phyloP scores from a whole-genome alignment of 2,888 invertebrate species.

The Brachypalpus laphriformis region DNA sequence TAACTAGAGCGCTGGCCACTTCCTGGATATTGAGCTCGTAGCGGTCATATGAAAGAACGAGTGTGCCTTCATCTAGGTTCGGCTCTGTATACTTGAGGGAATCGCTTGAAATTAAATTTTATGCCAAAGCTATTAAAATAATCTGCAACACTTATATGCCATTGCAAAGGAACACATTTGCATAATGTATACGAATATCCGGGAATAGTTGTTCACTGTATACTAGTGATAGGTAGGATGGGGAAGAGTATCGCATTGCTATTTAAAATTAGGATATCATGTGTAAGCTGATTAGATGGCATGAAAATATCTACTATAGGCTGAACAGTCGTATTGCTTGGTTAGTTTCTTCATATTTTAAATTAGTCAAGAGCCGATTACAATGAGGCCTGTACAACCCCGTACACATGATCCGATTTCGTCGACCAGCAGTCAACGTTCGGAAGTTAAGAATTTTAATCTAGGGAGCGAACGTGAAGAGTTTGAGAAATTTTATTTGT shows the following conservation, averaged over 20 bases:
- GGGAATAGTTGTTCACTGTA: not conserved
- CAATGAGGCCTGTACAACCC: too few species aligned
- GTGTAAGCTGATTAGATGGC: not conserved
- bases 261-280: not conserved
- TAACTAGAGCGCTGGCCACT: conserved; percentile 56
- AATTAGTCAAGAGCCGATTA: too few species aligned
- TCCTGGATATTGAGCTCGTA: conserved; percentile 56
- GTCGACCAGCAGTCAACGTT: too few species aligned
- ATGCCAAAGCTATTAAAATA: conserved; percentile 47
- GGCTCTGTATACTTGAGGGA: not conserved
- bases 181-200: conserved; percentile 8
- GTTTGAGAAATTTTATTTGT: too few species aligned
- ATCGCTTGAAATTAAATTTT: conserved; percentile 32
- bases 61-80: not conserved
- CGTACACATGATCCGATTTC: too few species aligned
- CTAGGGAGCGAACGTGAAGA: too few species aligned
- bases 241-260: not conserved
- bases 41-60: not conserved
- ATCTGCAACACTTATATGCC: conserved; percentile 21
- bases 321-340: too few species aligned
- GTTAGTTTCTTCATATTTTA: too few species aligned
- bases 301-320: too few species aligned
- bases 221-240: not conserved
- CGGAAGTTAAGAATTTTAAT: too few species aligned
- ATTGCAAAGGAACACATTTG: conserved; percentile 22